A percentile compares a stretch with the other conserved stretches of the same genome.
phyloP scores from a whole-genome alignment of 2,113 vertebrate genomes.

The Mus spicilegus region DNA sequence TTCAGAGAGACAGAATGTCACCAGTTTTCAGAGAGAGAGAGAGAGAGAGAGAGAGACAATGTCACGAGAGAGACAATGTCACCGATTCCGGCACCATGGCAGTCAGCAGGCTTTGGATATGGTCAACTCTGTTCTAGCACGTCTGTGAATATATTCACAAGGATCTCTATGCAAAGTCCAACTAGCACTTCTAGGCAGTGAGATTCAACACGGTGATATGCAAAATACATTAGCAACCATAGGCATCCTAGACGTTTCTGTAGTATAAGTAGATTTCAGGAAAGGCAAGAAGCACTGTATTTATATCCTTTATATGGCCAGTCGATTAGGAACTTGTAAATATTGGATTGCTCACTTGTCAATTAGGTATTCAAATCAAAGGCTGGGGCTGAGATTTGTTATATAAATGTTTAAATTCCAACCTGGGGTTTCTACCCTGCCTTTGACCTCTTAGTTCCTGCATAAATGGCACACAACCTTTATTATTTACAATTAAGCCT shows the following conservation, averaged over 20 bases:
- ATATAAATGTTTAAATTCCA: no score
- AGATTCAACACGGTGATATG: background rate
- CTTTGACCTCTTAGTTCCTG: no score
- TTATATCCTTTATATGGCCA: background rate
- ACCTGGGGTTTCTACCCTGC: no score
- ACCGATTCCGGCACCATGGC: background rate
- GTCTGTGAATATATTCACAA: background rate
- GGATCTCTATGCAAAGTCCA: background rate
- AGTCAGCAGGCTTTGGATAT: background rate
- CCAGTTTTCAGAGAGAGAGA: background rate
- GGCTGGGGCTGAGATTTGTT: background rate
- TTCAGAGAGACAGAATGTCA: constrained; percentile 8
- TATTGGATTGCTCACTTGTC: constrained; percentile 5
- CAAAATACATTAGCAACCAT: background rate
- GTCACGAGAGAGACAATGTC: background rate
- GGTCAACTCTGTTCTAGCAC: background rate
- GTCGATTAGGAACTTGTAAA: background rate
- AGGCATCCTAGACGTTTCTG: background rate
- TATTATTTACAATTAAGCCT: no score
- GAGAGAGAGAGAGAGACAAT: background rate
- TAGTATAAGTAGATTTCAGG: background rate
- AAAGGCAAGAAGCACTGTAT: background rate
- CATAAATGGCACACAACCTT: no score
- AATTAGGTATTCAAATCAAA: constrained; percentile 34
- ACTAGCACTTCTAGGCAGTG: background rate